phyloP scores from a whole-genome alignment of 2,888 invertebrate species.

The Corythucha ciliata region DNA sequence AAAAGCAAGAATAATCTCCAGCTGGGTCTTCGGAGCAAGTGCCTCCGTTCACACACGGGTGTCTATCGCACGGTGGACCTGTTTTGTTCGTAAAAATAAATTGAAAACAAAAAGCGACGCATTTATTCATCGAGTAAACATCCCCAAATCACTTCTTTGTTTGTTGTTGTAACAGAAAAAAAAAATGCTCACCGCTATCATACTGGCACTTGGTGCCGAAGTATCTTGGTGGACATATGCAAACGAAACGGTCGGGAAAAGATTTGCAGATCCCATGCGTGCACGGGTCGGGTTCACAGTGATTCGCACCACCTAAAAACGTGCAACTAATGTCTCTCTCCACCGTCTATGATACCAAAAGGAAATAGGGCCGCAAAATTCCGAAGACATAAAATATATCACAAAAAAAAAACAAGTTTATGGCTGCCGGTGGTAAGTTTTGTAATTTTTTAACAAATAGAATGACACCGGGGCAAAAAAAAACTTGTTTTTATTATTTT shows the following conservation, averaged over 20 bases:
- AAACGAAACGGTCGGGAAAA: constrained; percentile 63
- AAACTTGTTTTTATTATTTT: no score
- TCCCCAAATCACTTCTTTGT: neutral
- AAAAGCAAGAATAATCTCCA: constrained; percentile 63
- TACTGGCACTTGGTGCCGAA: constrained; percentile 80
- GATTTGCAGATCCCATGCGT: constrained; percentile 76
- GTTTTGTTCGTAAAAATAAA: constrained; percentile 32
- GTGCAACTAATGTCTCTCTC: constrained; percentile 25
- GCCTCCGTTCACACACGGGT: constrained; percentile 64
- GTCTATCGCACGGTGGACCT: constrained; percentile 60
- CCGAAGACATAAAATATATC: no score
- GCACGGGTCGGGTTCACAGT: constrained; percentile 70
- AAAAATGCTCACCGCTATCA: constrained; percentile 48
- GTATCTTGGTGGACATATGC: constrained; percentile 74
- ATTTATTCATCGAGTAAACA: neutral
- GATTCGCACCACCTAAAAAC: constrained; percentile 47
- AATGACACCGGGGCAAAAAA: no score
- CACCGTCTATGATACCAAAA: no score
- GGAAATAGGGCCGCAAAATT: no score
- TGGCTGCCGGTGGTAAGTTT: no score
- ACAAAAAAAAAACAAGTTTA: no score
- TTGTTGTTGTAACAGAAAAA: constrained; percentile 1
- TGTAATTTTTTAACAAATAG: no score
- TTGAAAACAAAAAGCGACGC: neutral
- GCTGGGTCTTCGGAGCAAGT: constrained; percentile 58